Evolutionary conservation across 2,113 vertebrate genomes (phyloP), one percentile per base, ranked within the genome.

Genomic region (Larimichthys crocea): DNA sequence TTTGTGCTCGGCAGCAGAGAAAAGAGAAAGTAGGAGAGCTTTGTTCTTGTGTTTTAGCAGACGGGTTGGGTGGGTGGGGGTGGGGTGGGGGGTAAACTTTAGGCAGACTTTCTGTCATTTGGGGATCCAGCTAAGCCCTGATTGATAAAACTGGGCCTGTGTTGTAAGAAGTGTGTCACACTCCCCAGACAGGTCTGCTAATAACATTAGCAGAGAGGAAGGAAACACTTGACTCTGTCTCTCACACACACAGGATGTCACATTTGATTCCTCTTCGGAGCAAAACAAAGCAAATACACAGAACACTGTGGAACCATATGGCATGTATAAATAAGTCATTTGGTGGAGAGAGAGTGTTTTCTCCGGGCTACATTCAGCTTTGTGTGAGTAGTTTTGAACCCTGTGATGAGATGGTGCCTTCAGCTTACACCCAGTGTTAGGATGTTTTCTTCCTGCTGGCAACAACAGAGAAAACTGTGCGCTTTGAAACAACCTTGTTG

Each of bases 101-200:
- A 86, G 69, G 57, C 76, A 78, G 82, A 73, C 46, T 59, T 48
- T 80, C 17, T 76, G 82, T 67, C 78, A 31, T 68, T n/a, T 29
- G 87, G 74, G 76, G 68, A 73, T 79, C 46, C 78, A 73, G 56
- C 83, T 86, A n/a, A 85, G 67, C 52, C 22, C 70, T 69, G 76
- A 74, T 42, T 85, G 82, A 85, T 85, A 77, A 86, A 88, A 82
- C 26, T 79, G 77, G 72, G 79, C 79, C 77, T 78, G 55, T 71
- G 74, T 64, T 69, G 53, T 77, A 44, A 81, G 74, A 87, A 84
- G 84, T 76, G 84, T 86, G 86, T 84, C 90, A 76, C 5, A 3
- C 68, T 90, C 82, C 84, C 85, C 62, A 63, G 89, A 86, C 79
- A 68, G 56, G 68, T 68, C 81, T 80, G 73, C 80, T 85, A 74